Conservation (phyloP, 2,888 invertebrate species). For the Hypsopygia costalis region DNA sequence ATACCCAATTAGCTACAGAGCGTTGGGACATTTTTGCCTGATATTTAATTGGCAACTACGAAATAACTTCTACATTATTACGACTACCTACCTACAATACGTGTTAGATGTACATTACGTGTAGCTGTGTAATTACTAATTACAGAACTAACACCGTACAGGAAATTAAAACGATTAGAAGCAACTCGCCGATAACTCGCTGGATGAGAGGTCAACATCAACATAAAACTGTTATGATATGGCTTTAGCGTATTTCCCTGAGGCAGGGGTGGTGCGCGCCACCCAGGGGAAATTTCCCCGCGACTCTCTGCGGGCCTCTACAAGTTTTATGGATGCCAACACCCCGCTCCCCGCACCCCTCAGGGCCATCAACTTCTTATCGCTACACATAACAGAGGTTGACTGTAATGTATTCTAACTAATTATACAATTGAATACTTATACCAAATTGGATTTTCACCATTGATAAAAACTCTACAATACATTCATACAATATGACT, state of each 20-base stretch:
- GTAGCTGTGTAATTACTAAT: too few species aligned
- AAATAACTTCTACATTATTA: too few species aligned
- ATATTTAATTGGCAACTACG: too few species aligned
- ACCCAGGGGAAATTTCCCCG: slow-evolving; percentile 77
- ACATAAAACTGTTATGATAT: slow-evolving; percentile 80
- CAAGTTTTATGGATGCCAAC: slow-evolving; percentile 78
- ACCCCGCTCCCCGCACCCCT: slow-evolving; percentile 41
- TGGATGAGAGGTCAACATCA: slow-evolving; percentile 72
- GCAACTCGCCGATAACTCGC: slow-evolving; percentile 35
- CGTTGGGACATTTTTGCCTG: too few species aligned
- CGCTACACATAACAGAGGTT: slow-evolving; percentile 52
- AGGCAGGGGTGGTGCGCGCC: slow-evolving; percentile 58
- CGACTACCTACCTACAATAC: too few species aligned
- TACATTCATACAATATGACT: background rate
- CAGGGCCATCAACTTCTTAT: slow-evolving; percentile 63
- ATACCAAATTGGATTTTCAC: slow-evolving; percentile 9
- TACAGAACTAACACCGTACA: too few species aligned
- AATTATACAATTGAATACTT: slow-evolving; percentile 12
- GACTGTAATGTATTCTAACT: slow-evolving; percentile 38
- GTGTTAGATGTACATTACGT: too few species aligned
- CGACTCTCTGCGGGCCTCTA: slow-evolving; percentile 73
- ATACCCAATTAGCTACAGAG: too few species aligned
- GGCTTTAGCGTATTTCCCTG: slow-evolving; percentile 77
- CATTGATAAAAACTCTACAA: background rate
- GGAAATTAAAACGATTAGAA: slow-evolving; percentile 45